Base-by-base conservation (phyloP, 2,888 invertebrate species). In the Zygaena filipendulae region DNA sequence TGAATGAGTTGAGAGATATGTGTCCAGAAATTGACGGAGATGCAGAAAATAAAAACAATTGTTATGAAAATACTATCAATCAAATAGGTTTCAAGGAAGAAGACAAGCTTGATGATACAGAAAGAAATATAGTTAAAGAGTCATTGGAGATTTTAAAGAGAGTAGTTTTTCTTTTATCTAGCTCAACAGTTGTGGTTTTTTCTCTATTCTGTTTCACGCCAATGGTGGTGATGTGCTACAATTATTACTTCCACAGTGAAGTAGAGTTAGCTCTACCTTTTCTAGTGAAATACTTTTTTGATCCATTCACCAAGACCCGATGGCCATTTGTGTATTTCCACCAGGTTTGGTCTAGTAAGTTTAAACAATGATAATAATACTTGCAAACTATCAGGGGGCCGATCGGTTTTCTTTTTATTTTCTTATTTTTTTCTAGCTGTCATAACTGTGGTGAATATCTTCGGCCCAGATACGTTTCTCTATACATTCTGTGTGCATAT, bases 261-360 rank as follows among this genome's bases (percentile, higher is more conserved):
- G 36, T 47, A 2, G 43, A 48, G 3, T 37, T 59, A 3, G 47
- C 43, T 4, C 54, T 66, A 29, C 69, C 71, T 0, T 72, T 46
- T 33, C 21, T 36, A 7, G 56, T 59, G 1, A 59, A 57, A 23
- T 71, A 67, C 27, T 61, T 52, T 31, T 61, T 63, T 25, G 59
- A 71, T 38, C 47, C 48, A 2, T 54, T 52, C 21, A 36, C 48
- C 0, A 34, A 42, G 10, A 10, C 28, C 1, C 35, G 45, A 10
- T 66, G 61, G 64, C 49, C 47, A 2, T 29, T 58, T n/a, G 41
- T 60, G 4, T 68, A 69, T 32, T 22, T 59, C 5, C 59, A 59
- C 44, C 68, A 67, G 29, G 52, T 58, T 41, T 45, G 47, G 37
- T 59, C 62, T 35, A 61, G 68, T 69, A 42, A 59, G 67, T 59